Percentiles rank a stretch among this genome's conserved stretches.
phyloP scores from a whole-genome alignment of 2,888 invertebrate species.

The Hipparchia sbordonii region DNA sequence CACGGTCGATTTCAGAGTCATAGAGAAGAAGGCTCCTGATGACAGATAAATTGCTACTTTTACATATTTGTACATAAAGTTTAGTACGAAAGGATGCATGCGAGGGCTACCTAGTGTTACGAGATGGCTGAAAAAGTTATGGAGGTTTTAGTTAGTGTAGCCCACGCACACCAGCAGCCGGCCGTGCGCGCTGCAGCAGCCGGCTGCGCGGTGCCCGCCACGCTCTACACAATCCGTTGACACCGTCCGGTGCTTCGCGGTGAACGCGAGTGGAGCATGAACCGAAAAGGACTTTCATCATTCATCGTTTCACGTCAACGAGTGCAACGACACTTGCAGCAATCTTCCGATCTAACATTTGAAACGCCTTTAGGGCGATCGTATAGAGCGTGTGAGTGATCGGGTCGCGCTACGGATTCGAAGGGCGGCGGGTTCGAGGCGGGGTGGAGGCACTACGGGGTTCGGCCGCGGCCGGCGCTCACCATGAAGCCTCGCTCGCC shows the following conservation, averaged over 20 bases:
- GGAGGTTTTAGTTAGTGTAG: background rate
- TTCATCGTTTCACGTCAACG: too few relatives aligned
- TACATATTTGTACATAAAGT: background rate
- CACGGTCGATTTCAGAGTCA: background rate
- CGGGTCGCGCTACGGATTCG: background rate
- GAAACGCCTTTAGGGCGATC: background rate
- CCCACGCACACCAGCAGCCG: background rate
- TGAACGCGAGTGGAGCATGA: too few relatives aligned
- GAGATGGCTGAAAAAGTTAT: background rate
- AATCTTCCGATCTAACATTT: too few relatives aligned
- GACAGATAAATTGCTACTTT: background rate
- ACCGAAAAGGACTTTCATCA: too few relatives aligned
- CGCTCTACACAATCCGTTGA: too few relatives aligned
- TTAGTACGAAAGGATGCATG: background rate
- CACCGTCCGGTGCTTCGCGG: too few relatives aligned
- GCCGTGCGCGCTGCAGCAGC: background rate
- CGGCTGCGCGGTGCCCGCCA: too few relatives aligned
- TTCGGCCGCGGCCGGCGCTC: conserved; percentile 63
- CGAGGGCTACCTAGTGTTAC: background rate
- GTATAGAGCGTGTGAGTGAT: background rate
- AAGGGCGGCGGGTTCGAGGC: background rate
- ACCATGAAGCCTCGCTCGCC: conserved; percentile 90
- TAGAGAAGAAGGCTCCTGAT: background rate
- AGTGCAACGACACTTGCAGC: too few relatives aligned
- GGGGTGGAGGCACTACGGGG: conserved; percentile 32